phyloP scores from a whole-genome alignment of 2,113 vertebrate species.

The Ictidomys tridecemlineatus region DNA sequence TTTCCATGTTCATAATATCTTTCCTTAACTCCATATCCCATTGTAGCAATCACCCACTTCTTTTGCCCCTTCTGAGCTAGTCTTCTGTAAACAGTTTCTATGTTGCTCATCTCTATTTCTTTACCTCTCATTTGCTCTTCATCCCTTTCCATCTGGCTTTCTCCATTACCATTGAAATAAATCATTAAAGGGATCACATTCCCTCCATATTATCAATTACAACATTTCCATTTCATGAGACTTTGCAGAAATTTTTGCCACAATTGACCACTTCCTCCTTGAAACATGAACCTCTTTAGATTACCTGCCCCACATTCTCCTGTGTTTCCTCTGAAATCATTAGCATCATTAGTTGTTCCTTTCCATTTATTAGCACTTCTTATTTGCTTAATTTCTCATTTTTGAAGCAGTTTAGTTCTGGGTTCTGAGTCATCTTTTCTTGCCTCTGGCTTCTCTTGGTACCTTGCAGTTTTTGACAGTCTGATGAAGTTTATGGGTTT shows the following conservation, averaged over 20 bases:
- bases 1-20: background rate
- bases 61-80: background rate
- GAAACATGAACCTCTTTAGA: background rate
- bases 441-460: background rate
- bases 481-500: background rate
- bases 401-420: background rate
- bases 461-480: background rate
- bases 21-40: background rate
- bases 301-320: background rate
- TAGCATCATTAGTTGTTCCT: background rate
- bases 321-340: background rate
- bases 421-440: background rate
- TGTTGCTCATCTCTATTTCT: background rate
- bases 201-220: background rate
- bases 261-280: background rate
- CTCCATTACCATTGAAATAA: background rate
- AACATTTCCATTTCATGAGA: background rate
- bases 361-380: background rate
- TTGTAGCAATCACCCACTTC: background rate
- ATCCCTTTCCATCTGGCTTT: background rate
- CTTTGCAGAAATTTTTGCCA: background rate
- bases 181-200: background rate
- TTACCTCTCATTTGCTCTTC: background rate
- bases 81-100: background rate
- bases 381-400: background rate